Conservation (phyloP, 1,140 invertebrate species). For the Drosophila sp. region DNA sequence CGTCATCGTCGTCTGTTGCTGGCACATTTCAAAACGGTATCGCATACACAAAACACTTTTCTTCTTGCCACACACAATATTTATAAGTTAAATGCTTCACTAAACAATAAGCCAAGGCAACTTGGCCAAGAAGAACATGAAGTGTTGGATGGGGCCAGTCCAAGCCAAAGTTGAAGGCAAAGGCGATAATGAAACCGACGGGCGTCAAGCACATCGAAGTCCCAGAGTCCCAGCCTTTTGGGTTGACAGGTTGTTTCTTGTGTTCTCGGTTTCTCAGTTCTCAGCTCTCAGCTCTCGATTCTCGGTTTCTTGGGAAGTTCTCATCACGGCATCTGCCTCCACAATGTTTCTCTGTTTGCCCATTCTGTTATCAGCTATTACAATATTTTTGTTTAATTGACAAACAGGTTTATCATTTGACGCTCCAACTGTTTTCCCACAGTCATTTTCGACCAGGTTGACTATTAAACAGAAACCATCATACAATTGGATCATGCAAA, state of each 20-base stretch:
- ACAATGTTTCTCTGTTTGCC: slow-evolving; percentile 58
- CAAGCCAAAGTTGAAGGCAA: slow-evolving; percentile 51
- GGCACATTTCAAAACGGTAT: slow-evolving; percentile 78
- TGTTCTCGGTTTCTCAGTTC: slow-evolving; percentile 26
- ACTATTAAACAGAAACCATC: slow-evolving; percentile 30
- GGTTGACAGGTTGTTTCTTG: slow-evolving; percentile 71
- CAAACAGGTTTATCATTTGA: slow-evolving; percentile 83
- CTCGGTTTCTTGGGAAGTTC: slow-evolving; percentile 67
- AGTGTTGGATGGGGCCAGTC: not conserved
- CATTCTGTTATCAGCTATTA: slow-evolving; percentile 81
- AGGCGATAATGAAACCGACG: slow-evolving; percentile 76
- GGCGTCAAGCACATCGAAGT: slow-evolving; percentile 75
- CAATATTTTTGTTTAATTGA: slow-evolving; percentile 83
- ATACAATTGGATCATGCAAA: slow-evolving; percentile 33
- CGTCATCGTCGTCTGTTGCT: slow-evolving; percentile 37
- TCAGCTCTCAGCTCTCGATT: not conserved
- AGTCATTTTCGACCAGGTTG: slow-evolving; percentile 66
- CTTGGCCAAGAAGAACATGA: slow-evolving; percentile 7
- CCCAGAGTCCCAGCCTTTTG: slow-evolving; percentile 59
- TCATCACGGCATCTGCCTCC: slow-evolving; percentile 60
- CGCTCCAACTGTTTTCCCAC: slow-evolving; percentile 80
- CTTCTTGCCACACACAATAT: slow-evolving; percentile 74
- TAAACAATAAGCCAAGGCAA: slow-evolving; percentile 76
- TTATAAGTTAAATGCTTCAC: slow-evolving; percentile 83
- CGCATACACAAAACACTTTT: slow-evolving; percentile 79